Evolutionary conservation across 2,113 vertebrate genomes (phyloP), one percentile per base, ranked within the genome.

Genomic region (Rhombomys opimus): DNA sequence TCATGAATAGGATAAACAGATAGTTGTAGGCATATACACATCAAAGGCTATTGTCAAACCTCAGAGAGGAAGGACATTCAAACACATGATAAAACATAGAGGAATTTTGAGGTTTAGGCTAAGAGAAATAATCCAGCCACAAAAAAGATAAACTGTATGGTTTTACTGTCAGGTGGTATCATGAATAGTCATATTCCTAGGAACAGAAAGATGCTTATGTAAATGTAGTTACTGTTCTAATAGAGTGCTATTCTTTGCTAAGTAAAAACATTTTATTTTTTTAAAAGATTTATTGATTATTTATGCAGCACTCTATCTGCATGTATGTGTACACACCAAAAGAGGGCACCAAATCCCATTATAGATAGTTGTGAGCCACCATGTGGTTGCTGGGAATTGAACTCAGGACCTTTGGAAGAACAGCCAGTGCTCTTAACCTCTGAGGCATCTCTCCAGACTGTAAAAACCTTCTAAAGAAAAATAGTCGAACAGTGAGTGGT

Each of bases 51-150:
- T 54, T 80, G 80, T 41, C 67, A 46, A 91, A 10, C 82, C 41
- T 81, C 91, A 54, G 35, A 88, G 50, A 87, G 63, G 30, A 87
- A 95, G 67, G 41, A 38, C 17, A 54, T 65, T 95, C 67, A 75
- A 57, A 50, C 35, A 54, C 20, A 78, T 32, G 65, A 22, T 75
- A 57, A 92, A 73, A 73, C 3, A 18, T 38, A 35, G 27, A 46
- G 54, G n/a, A 75, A 75, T 27, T 67, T 87, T 95, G 46, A 88
- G 35, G 25, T 18, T 91, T 87, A 35, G 17, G 4, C 41, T 20
- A 59, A 67, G 35, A 82, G 57, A 89, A 82, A 82, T 89, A 82
- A 88, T 5, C 82, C 54, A 72, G 25, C 65, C 57, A 75, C 27
- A 92, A 46, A 91, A 89, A 87, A 41, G 46, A 57, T 5, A 92